Evolutionary conservation across 1,140 invertebrate species (phyloP).

Genomic region (Platorchestia sp.): DNA sequence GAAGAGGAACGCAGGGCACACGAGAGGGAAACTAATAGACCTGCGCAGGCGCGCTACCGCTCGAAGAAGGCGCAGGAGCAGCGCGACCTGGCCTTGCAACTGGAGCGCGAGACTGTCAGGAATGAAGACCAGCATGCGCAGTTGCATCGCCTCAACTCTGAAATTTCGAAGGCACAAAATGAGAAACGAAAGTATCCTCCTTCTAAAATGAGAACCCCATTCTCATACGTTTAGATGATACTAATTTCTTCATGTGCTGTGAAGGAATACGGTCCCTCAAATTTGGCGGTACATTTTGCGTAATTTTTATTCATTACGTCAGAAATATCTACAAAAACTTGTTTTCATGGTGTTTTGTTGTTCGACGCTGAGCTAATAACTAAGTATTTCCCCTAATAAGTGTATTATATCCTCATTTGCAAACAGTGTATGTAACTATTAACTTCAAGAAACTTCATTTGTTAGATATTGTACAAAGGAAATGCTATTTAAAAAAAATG

Average conservation of each 20-base stretch:
- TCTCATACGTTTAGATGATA: not conserved
- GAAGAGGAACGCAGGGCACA: conserved; percentile 20
- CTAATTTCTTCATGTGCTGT: not conserved
- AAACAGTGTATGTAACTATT: not conserved
- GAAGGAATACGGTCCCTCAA: not conserved
- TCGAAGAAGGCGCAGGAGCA: conserved; percentile 8
- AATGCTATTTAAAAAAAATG: not conserved
- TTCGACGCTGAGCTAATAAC: not conserved
- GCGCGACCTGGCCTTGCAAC: not conserved
- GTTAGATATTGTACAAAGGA: not conserved
- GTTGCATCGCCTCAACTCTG: not conserved
- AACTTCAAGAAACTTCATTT: too few species aligned
- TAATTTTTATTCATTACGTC: not conserved
- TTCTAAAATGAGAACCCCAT: not conserved
- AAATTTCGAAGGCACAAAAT: not conserved
- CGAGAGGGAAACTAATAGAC: not conserved
- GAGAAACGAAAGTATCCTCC: not conserved
- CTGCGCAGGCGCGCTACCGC: conserved; percentile 39
- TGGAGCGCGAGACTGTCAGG: conserved; percentile 12
- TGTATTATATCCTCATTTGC: not conserved
- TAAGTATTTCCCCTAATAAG: not conserved
- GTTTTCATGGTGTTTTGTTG: not conserved
- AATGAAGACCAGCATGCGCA: not conserved
- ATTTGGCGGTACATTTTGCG: not conserved
- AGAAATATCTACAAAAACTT: not conserved